Conservation (phyloP, 2,888 invertebrate genomes). For the Stenolophus ochropezus region DNA sequence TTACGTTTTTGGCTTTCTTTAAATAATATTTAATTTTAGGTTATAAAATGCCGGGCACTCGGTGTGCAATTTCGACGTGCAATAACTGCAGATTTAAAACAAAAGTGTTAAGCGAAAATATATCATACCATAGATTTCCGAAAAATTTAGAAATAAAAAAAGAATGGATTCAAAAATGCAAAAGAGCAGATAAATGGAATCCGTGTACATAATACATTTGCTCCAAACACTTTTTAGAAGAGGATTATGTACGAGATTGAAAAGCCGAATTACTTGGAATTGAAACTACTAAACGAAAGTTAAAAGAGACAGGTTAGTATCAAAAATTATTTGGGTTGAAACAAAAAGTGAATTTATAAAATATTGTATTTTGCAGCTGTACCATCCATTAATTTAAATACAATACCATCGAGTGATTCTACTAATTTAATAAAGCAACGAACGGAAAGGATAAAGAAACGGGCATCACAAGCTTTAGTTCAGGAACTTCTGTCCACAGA, state of each 20-base stretch:
- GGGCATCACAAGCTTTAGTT: background rate
- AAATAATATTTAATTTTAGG: background rate
- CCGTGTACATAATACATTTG: constrained; percentile 51
- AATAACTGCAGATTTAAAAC: constrained; percentile 9
- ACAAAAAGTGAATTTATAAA: background rate
- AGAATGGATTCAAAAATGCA: constrained; percentile 49
- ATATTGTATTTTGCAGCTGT: constrained; percentile 1
- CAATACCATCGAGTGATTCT: background rate
- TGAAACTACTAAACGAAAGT: background rate
- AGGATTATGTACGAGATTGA: constrained; percentile 55
- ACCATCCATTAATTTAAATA: constrained; percentile 28
- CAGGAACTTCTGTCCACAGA: no score
- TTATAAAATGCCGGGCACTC: constrained; percentile 40
- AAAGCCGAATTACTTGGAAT: constrained; percentile 50
- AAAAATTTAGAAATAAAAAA: constrained; percentile 24
- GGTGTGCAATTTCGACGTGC: constrained; percentile 26
- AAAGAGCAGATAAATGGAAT: constrained; percentile 43
- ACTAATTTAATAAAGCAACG: background rate
- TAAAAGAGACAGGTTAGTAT: constrained; percentile 10
- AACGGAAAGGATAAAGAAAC: background rate
- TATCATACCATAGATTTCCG: constrained; percentile 45
- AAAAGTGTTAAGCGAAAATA: background rate
- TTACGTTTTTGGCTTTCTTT: background rate
- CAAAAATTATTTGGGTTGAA: no score
- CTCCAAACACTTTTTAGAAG: constrained; percentile 52